These are phyloP conservation scores for Chamaea fasciata DNA, from an alignment of 2,113 vertebrate species.

Conservation along the genomic window DNA sequence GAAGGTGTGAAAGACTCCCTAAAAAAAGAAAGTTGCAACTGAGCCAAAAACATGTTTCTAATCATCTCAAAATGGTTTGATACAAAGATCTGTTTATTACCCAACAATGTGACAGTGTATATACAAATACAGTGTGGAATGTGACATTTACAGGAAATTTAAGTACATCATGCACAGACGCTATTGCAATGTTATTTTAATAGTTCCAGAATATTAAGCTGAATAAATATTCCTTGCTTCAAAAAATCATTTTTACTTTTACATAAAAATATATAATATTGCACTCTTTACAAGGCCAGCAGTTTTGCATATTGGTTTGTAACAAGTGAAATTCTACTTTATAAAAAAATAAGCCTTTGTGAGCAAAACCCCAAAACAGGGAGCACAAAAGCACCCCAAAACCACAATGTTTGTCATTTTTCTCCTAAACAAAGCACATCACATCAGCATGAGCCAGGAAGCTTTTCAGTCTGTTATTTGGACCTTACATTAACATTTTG, in stretches of 20 bases:
- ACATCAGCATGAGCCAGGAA: constrained; percentile 54
- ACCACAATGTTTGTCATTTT: constrained; percentile 32
- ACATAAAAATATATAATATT: constrained; percentile 80
- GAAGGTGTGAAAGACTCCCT: neutral
- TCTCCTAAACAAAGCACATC: constrained; percentile 51
- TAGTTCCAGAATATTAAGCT: constrained; percentile 64
- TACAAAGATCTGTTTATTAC: constrained; percentile 69
- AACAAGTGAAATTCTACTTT: constrained; percentile 59
- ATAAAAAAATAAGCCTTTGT: constrained; percentile 66
- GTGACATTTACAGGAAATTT: constrained; percentile 58
- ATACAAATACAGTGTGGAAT: constrained; percentile 55
- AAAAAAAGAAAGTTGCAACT: neutral
- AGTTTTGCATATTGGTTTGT: constrained; percentile 69
- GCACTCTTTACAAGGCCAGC: constrained; percentile 73
- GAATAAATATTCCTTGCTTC: constrained; percentile 73
- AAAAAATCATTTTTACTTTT: constrained; percentile 59
- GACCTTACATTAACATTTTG: neutral
- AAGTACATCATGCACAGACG: constrained; percentile 57
- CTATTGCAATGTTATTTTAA: constrained; percentile 46
- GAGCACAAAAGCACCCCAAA: constrained; percentile 33
- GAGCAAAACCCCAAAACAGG: constrained; percentile 46
- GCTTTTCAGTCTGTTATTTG: constrained; percentile 4
- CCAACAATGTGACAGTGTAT: constrained; percentile 52
- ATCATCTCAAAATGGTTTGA: neutral
- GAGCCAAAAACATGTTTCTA: neutral